Evolutionary conservation across 2,797 vertebrate species (phyloP), one percentile per base, ranked within the genome.

Genomic region (Phrynocephalus guinanensis): DNA sequence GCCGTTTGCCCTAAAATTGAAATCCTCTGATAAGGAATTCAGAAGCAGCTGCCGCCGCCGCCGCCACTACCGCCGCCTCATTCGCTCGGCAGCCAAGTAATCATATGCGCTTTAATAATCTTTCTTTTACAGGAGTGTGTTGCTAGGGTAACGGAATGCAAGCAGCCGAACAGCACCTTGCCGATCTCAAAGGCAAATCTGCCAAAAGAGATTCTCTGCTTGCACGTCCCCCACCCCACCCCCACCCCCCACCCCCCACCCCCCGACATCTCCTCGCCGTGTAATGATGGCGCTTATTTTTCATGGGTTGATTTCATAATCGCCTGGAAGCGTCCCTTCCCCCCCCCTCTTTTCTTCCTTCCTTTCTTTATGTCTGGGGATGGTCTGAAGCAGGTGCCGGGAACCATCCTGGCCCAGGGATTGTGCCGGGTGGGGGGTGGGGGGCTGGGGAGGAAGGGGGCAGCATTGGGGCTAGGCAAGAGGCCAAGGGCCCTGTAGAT

Each of bases 41-140:
- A 96, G 96, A 96, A 96, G 95, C 95, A 24, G 96, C 38, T 28
- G 44, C 38, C 63, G 11, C 63, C 26, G 10, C 38, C 28, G 20
- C 50, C 6, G 96, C 33, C 33, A 33, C 33, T 33, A 33, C 33
- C 33, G 33, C 33, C 33, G 33, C 95, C 95, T 96, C 96, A 94
- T 96, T 96, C 96, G 95, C 96, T 96, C 96, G 96, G 96, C 96
- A 95, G 95, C 97, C 96, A 95, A 97, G 97, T 97, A 97, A 97
- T 97, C 96, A 97, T 96, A 97, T 97, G 97, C 94, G 95, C 96
- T 97, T 97, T 97, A 97, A 97, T 97, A 97, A 97, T 97, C 96
- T 97, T 97, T 97, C 97, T 97, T 97, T 97, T 97, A 97, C 97
- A 97, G 97, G 95, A 96, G 94, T 96, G 94, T 63, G 97, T 97